phyloP scores from a whole-genome alignment of 2,797 vertebrate genomes.

The Siniperca obscura region DNA sequence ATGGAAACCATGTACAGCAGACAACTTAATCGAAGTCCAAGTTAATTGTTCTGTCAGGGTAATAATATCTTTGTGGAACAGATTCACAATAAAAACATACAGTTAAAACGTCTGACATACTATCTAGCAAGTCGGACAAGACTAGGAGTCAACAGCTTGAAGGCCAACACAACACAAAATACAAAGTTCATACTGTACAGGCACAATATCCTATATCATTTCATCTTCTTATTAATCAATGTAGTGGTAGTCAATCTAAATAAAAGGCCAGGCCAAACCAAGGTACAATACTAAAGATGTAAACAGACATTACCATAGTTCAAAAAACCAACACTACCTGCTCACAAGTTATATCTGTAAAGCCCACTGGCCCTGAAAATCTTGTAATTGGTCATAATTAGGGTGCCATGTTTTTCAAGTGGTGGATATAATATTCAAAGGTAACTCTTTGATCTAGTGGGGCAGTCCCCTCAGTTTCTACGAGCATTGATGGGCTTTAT shows the following conservation, averaged over 20 bases:
- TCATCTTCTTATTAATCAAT: not conserved
- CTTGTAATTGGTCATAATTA: constrained; percentile 25
- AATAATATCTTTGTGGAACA: constrained; percentile 6
- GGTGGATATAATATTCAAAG: constrained; percentile 7
- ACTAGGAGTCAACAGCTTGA: not conserved
- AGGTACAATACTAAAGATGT: not conserved
- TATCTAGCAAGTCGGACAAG: not conserved
- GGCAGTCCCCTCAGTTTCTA: not conserved
- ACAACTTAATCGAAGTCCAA: constrained; percentile 6
- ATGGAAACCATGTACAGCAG: constrained; percentile 12
- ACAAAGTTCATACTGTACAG: not conserved
- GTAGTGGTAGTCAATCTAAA: not conserved
- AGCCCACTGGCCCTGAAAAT: not conserved
- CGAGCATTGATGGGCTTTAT: constrained; percentile 40
- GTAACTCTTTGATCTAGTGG: constrained; percentile 34
- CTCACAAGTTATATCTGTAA: not conserved
- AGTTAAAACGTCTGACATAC: not conserved
- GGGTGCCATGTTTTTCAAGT: constrained; percentile 7
- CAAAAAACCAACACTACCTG: not conserved
- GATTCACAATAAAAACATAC: not conserved
- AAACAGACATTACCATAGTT: not conserved
- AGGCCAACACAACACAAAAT: constrained; percentile 3
- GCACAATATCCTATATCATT: not conserved
- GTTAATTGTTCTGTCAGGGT: constrained; percentile 5
- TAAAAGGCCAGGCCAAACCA: not conserved